Evolutionary conservation across 2,113 vertebrate species (phyloP), one percentile per base, ranked within the genome.

Genomic region (Mesocricetus auratus): DNA sequence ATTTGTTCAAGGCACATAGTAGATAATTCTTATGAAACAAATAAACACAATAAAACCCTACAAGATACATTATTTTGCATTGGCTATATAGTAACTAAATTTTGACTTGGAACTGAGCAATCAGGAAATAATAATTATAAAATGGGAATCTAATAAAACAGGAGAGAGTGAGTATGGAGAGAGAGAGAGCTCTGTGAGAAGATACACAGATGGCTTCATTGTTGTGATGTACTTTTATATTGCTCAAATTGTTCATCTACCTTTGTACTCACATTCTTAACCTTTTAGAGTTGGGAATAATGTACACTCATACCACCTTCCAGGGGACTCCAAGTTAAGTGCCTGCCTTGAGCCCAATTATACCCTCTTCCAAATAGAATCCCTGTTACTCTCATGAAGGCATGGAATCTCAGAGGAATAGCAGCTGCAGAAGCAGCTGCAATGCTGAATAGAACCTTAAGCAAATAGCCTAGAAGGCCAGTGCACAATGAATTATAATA

Each of bases 401-500:
- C 26, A 9, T n/a, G 74, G 31, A 75, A 42, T 96, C 96, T 82
- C 86, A 29, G 90, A 96, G 97, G 96, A 94, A 91, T 12, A 95
- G 45, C 96, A 97, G 97, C 95, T 96, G 95, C 93, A 93, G 64
- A 17, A 94, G 92, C 89, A 97, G 96, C 96, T 97, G 95, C 91
- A 96, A 95, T 73, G 47, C 83, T 97, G 96, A 97, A 96, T 91
- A 96, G 96, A 97, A 97, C 96, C 96, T 97, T 93, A 98, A 98
- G 97, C 89, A 98, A 98, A 90, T 69, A 94, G 77, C 95, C 90
- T 83, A 86, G 94, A 97, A 97, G 95, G 86, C 96, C 95, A 98
- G 86, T 86, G 96, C 97, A 98, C 96, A 98, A 98, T 94, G 90
- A 95, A 98, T 95, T 96, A 93, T 94, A 98, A 98, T 97, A 98